Percentiles rank a stretch among this genome's conserved stretches.
phyloP scores from a whole-genome alignment of 2,113 vertebrate species.

The Pteronura brasiliensis region DNA sequence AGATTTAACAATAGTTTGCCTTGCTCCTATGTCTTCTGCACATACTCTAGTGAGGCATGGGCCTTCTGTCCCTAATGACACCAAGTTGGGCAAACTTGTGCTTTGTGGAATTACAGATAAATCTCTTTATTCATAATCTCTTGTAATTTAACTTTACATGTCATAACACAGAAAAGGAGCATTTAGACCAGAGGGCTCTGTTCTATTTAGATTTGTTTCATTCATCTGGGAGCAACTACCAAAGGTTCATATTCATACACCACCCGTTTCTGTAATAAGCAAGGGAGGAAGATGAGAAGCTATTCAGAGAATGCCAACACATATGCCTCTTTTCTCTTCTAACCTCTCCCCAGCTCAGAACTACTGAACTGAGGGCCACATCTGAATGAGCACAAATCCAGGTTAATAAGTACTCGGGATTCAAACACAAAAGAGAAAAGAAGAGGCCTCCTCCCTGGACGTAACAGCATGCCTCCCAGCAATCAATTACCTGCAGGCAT shows the following conservation, averaged over 20 bases:
- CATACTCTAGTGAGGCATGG: not conserved
- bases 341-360: not conserved
- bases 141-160: not conserved
- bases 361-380: not conserved
- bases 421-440: not conserved
- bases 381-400: not conserved
- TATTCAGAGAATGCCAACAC: not conserved
- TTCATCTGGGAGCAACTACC: not conserved
- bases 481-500: slow-evolving; percentile 94
- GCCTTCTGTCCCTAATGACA: not conserved
- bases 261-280: not conserved
- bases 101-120: not conserved
- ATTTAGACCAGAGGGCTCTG: not conserved
- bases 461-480: not conserved
- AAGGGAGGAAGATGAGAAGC: not conserved
- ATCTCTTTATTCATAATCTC: not conserved
- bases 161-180: not conserved
- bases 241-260: not conserved
- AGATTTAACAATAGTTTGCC: not conserved
- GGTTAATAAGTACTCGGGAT: not conserved
- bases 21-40: not conserved
- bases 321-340: not conserved
- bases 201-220: not conserved
- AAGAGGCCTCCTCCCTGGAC: not conserved
- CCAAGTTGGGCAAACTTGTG: not conserved